phyloP scores from a whole-genome alignment of 2,797 vertebrate genomes.

The Arrhamphus sclerolepis region DNA sequence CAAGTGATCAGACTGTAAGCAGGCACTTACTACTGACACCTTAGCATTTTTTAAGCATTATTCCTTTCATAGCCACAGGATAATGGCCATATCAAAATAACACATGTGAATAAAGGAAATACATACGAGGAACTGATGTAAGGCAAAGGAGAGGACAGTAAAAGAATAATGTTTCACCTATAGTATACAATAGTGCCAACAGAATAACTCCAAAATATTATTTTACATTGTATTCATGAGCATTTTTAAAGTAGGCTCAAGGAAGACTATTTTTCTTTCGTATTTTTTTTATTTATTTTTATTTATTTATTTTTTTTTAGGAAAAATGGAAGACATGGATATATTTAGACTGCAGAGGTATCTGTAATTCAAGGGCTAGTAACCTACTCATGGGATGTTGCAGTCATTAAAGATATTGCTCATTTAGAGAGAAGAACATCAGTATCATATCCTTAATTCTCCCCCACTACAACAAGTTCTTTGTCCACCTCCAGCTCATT shows the following conservation, averaged over 20 bases:
- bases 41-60: conserved; percentile 19
- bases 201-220: conserved; percentile 40
- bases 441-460: conserved; percentile 39
- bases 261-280: conserved; percentile 16
- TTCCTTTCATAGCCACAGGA: conserved; percentile 39
- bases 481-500: conserved; percentile 72
- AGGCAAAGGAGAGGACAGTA: not conserved
- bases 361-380: conserved; percentile 48
- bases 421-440: conserved; percentile 68
- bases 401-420: conserved; percentile 78
- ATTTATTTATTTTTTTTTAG: conserved; percentile 32
- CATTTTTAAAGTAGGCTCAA: conserved; percentile 48
- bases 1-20: conserved; percentile 86
- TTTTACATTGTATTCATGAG: conserved; percentile 38
- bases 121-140: too few species aligned
- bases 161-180: conserved; percentile 23
- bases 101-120: conserved; percentile 12
- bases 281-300: too few species aligned
- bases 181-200: conserved; percentile 16
- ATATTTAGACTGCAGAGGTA: conserved; percentile 50
- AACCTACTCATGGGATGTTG: conserved; percentile 57
- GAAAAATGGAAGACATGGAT: conserved; percentile 81
- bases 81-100: conserved; percentile 29
- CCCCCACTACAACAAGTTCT: conserved; percentile 47
- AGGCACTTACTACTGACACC: conserved; percentile 74